Evolutionary conservation across 2,888 invertebrate genomes (phyloP).

Genomic region (Cenopis cana): DNA sequence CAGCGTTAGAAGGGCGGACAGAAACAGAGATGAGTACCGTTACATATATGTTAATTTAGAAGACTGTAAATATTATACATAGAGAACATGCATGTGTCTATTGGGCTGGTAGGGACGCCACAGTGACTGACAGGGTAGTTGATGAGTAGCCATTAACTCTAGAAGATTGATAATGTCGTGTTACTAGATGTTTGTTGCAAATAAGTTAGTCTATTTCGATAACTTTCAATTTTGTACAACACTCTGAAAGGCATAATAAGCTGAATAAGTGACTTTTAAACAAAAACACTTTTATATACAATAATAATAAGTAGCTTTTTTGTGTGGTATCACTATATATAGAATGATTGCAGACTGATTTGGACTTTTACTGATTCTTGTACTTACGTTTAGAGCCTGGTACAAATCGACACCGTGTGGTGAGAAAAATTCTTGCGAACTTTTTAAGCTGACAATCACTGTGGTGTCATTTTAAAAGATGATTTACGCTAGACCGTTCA

Average conservation of each 20-base stretch:
- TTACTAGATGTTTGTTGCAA: not conserved
- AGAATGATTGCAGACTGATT: not conserved
- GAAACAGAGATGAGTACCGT: constrained; percentile 85
- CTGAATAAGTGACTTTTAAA: not conserved
- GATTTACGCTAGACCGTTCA: too few species aligned
- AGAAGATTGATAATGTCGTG: not conserved
- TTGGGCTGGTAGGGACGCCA: constrained; percentile 47
- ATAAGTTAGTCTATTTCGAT: not conserved
- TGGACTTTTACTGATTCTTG: not conserved
- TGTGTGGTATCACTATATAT: too few species aligned
- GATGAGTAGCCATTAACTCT: not conserved
- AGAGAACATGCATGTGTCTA: constrained; percentile 75
- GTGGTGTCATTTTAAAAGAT: constrained; percentile 6
- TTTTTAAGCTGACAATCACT: constrained; percentile 9
- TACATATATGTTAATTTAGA: constrained; percentile 72
- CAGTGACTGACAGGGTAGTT: constrained; percentile 28
- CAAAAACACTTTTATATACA: not conserved
- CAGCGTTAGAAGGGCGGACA: constrained; percentile 91
- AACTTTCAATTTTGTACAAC: not conserved
- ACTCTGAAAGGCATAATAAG: not conserved
- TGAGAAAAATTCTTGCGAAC: too few species aligned
- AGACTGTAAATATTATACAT: constrained; percentile 56
- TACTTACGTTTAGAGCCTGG: too few species aligned
- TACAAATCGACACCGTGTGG: too few species aligned
- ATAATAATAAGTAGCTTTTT: too few species aligned